Conservation (phyloP, 2,888 invertebrate genomes). For the Megalurothrips usitatus region DNA sequence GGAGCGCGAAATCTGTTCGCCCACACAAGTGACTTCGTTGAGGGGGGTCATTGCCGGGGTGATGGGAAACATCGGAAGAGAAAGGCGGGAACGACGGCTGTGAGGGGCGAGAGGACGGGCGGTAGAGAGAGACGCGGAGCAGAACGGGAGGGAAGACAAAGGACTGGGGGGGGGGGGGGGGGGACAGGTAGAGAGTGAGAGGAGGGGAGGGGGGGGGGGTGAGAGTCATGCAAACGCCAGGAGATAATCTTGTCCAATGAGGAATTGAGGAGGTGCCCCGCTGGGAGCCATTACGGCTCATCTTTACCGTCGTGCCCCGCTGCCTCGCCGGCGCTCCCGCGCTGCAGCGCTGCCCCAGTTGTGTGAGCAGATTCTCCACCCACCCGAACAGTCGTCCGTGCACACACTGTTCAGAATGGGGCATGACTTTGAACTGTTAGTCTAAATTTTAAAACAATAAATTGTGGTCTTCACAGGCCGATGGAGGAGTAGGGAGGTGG, state of each 20-base stretch:
- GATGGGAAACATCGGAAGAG: too few species aligned
- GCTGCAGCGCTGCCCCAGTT: not conserved
- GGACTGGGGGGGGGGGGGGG: not conserved
- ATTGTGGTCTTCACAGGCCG: too few species aligned
- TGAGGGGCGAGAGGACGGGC: not conserved
- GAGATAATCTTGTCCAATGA: slow-evolving; percentile 26
- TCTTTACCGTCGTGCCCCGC: not conserved
- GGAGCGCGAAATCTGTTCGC: too few species aligned
- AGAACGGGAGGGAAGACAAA: not conserved
- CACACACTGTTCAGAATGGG: too few species aligned
- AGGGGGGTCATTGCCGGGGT: too few species aligned
- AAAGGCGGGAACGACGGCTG: not conserved
- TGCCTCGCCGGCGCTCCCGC: not conserved
- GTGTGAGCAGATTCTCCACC: too few species aligned
- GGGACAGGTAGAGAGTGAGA: not conserved
- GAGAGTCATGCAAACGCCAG: slow-evolving; percentile 21
- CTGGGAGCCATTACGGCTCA: slow-evolving; percentile 17
- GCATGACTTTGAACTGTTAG: too few species aligned
- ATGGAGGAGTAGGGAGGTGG: too few species aligned
- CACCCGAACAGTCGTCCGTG: too few species aligned
- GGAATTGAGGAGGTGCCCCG: slow-evolving; percentile 18
- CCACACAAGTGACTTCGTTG: too few species aligned
- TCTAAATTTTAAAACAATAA: too few species aligned
- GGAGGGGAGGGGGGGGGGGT: not conserved
- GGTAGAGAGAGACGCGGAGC: not conserved